Base-by-base conservation (phyloP, 1,140 invertebrate species). In the Neoseiulus cucumeris region DNA sequence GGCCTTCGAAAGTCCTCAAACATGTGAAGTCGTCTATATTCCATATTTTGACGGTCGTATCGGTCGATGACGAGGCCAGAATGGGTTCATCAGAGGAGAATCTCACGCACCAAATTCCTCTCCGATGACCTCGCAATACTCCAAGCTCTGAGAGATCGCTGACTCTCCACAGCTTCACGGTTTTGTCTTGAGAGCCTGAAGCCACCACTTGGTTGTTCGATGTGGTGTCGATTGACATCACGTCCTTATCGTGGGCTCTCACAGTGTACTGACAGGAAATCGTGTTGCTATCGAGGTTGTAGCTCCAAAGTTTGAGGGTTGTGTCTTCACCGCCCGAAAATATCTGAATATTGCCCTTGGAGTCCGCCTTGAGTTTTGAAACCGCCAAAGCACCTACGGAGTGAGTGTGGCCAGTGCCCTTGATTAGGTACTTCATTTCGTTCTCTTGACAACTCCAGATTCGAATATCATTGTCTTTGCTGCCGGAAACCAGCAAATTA, bases 71-170 rank as follows among this genome's bases (percentile, higher is more conserved):
- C 2, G 92, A 94, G 1, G 88, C 78, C 7, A 96, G 72, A 44
- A 94, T 83, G 81, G 94, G 89, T 79, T 97, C 91, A 39, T 89
- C 83, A 2, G 90, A 87, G 1, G 94, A 96, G 78, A 98, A 98
- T 73, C 84, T 80, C 0, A 89, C 85, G 73, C 85, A 87, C 91
- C 91, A 98, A 44, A 98, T 83, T 7, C 92, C 89, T 74, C 91
- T 81, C 69, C 83, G 83, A 74, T 98, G 94, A 1, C 92, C 94
- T 70, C 83, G 82, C 28, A 97, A 78, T 1, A 85, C 81, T 7
- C 89, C 93, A 4, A 91, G 70, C 42, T 88, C 73, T 67, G 81
- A 78, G 29, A 95, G 80, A 72, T 83, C 80, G 29, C 81, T 80
- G 6, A 64, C 70, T 72, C 17, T 29, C 66, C 65, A 70, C 64